Percentiles rank a stretch among this genome's conserved stretches.
Conservation (phyloP, 2,113 vertebrate species). For the Istiophorus platypterus region DNA sequence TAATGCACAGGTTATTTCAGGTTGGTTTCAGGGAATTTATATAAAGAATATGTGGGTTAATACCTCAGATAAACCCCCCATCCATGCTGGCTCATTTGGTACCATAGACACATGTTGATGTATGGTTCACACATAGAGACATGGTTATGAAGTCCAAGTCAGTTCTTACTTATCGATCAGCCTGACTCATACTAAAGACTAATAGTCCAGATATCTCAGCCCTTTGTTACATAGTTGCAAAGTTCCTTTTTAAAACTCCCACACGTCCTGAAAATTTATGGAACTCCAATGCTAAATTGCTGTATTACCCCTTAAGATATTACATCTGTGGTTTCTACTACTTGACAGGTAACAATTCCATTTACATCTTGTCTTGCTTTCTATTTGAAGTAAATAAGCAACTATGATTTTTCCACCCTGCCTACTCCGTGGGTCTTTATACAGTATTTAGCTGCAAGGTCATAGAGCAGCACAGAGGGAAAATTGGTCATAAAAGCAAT, state of each 20-base stretch:
- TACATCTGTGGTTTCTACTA: too few species aligned
- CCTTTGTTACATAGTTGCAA: too few species aligned
- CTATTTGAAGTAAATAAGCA: not conserved
- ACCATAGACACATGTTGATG: conserved; percentile 47
- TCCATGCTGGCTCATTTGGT: conserved; percentile 36
- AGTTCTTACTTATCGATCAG: conserved; percentile 35
- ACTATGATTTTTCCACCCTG: conserved; percentile 3
- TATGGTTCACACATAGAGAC: conserved; percentile 24
- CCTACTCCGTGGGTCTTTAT: not conserved
- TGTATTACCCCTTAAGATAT: too few species aligned
- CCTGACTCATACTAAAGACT: not conserved
- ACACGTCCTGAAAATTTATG: not conserved
- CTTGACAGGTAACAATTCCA: too few species aligned
- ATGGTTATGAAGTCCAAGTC: not conserved
- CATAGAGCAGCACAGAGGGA: not conserved
- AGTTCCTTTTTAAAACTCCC: too few species aligned
- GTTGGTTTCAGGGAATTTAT: conserved; percentile 22
- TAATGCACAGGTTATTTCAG: conserved; percentile 30
- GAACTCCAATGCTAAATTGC: too few species aligned
- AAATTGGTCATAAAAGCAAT: conserved; percentile 8
- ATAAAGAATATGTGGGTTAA: conserved; percentile 43
- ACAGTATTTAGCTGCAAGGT: conserved; percentile 4
- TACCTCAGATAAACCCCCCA: conserved; percentile 51
- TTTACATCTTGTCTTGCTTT: not conserved
- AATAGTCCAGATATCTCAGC: not conserved